These are phyloP conservation scores for Engystomops pustulosus DNA, from an alignment of 2,113 vertebrate genomes.

Conservation along the genomic window DNA sequence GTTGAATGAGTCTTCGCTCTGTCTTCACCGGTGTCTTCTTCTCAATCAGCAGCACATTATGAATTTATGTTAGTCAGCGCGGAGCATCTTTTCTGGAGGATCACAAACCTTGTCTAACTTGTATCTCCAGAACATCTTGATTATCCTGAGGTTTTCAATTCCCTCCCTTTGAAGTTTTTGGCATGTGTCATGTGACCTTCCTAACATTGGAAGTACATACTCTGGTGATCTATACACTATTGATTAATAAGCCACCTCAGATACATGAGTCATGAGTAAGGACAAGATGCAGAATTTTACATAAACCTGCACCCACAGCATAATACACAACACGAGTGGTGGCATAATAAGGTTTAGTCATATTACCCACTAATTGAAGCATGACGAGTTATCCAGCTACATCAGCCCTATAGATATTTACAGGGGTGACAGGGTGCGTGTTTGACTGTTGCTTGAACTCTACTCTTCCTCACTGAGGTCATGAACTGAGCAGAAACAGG, in stretches of 20 bases:
- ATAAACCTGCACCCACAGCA: not conserved
- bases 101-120: slow-evolving; percentile 46
- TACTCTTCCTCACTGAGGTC: no score
- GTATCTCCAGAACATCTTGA: slow-evolving; percentile 47
- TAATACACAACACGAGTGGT: not conserved
- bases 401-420: no score
- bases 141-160: not conserved
- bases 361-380: not conserved
- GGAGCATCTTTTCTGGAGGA: slow-evolving; percentile 10
- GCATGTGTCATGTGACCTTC: slow-evolving; percentile 24
- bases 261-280: not conserved
- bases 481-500: no score
- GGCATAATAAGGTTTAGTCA: not conserved
- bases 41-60: slow-evolving; percentile 33
- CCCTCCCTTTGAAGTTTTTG: slow-evolving; percentile 41
- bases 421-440: no score
- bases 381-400: no score
- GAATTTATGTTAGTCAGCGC: not conserved
- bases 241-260: not conserved
- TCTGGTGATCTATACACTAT: not conserved
- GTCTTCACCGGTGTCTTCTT: slow-evolving; percentile 8
- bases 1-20: not conserved
- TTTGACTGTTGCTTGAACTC: no score
- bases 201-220: not conserved
- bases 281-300: not conserved